Conservation (phyloP, 1,140 invertebrate genomes). For the Neoseiulus cucumeris region DNA sequence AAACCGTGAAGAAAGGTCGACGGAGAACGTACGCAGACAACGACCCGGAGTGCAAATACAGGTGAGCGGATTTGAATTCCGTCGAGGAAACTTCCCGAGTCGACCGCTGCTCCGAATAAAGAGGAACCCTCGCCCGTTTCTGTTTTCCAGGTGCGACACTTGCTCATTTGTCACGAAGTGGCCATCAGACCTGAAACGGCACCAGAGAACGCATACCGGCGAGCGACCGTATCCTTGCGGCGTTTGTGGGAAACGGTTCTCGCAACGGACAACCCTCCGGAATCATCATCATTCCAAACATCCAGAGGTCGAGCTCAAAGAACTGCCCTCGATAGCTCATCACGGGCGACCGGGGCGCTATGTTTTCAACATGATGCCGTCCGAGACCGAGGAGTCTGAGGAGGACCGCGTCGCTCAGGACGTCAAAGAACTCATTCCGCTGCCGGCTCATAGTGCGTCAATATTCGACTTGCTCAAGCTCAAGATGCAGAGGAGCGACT, state of each 20-base stretch:
- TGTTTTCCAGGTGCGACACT: not conserved
- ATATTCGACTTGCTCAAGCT: slow-evolving; percentile 4
- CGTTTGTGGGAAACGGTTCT: slow-evolving; percentile 38
- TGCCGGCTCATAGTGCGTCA: not conserved
- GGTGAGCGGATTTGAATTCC: not conserved
- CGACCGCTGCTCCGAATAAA: not conserved
- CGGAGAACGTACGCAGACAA: slow-evolving; percentile 9
- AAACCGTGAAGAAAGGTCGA: not conserved
- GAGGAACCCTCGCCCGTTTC: not conserved
- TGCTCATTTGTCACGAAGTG: slow-evolving; percentile 3
- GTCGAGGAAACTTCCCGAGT: not conserved
- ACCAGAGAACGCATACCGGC: slow-evolving; percentile 48
- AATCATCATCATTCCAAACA: slow-evolving; percentile 9
- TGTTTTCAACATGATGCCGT: not conserved
- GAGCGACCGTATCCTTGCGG: slow-evolving; percentile 50
- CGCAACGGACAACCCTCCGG: not conserved
- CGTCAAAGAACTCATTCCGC: not conserved
- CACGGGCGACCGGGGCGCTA: not conserved
- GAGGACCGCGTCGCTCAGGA: not conserved
- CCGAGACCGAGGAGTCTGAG: not conserved
- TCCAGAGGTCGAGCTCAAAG: not conserved
- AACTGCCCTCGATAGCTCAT: slow-evolving; percentile 1
- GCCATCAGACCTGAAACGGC: slow-evolving; percentile 38
- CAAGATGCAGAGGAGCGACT: not conserved
- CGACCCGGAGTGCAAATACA: slow-evolving; percentile 9